Conservation (phyloP, 2,113 vertebrate genomes). For the Sitta europaea region DNA sequence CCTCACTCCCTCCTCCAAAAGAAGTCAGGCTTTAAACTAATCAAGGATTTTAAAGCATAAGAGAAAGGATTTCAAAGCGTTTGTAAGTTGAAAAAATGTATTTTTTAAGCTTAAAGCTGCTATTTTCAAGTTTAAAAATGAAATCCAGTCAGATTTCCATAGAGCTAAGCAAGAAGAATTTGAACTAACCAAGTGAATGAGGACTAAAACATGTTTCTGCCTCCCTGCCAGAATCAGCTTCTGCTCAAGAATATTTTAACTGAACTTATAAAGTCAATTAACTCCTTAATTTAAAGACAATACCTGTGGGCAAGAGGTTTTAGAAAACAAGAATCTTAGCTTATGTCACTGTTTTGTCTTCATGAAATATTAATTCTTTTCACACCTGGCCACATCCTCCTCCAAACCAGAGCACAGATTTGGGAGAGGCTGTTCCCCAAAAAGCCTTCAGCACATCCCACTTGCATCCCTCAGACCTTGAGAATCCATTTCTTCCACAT, state of each 20-base stretch:
- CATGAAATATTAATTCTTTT: background rate
- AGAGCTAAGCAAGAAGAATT: background rate
- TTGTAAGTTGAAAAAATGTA: background rate
- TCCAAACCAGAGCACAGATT: background rate
- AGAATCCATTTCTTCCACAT: background rate
- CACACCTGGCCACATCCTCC: background rate
- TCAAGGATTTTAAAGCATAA: background rate
- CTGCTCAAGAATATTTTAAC: background rate
- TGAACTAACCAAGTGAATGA: background rate
- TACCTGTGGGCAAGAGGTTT: background rate
- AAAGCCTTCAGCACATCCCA: background rate
- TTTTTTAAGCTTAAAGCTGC: background rate
- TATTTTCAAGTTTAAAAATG: background rate
- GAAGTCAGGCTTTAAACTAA: background rate
- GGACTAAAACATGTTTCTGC: background rate
- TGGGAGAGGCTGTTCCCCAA: background rate
- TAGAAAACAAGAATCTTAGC: background rate
- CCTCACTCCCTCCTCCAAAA: background rate
- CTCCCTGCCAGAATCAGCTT: background rate
- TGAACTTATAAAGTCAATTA: background rate
- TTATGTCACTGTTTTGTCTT: background rate
- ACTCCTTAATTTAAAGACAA: background rate
- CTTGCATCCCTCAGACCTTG: accelerated
- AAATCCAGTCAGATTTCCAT: background rate
- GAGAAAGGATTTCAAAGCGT: background rate